phyloP scores from a whole-genome alignment of 2,113 vertebrate genomes.

The Nerophis ophidion region DNA sequence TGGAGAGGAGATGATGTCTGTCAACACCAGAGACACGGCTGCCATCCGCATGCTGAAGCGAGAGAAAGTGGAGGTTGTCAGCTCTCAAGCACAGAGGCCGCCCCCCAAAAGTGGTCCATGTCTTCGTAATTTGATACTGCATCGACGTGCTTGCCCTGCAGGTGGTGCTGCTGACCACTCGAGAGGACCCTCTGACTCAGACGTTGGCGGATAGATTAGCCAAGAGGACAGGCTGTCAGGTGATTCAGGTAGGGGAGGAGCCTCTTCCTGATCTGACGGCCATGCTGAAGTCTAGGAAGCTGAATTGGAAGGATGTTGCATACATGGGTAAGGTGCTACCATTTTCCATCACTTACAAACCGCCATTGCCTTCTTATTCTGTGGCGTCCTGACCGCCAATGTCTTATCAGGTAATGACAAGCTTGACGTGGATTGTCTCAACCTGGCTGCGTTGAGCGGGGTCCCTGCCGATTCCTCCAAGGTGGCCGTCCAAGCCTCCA shows the following conservation, averaged over 20 bases:
- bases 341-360: neutral
- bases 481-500: constrained; percentile 70
- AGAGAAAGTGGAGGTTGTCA: constrained; percentile 76
- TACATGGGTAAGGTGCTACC: constrained; percentile 75
- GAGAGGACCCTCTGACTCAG: constrained; percentile 57
- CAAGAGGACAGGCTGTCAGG: constrained; percentile 69
- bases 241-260: constrained; percentile 55
- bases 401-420: constrained; percentile 76
- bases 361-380: neutral
- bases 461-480: constrained; percentile 75
- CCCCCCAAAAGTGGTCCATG: no score
- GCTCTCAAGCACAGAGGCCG: neutral
- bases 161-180: constrained; percentile 79
- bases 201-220: constrained; percentile 55
- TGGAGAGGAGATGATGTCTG: constrained; percentile 78
- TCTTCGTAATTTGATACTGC: neutral
- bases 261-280: constrained; percentile 64
- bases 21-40: constrained; percentile 72
- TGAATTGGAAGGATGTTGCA: constrained; percentile 85
- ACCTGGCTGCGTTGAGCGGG: constrained; percentile 76
- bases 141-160: constrained; percentile 27
- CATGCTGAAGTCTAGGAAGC: constrained; percentile 60
- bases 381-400: neutral
- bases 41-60: constrained; percentile 75
- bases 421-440: constrained; percentile 79